Evolutionary conservation across 2,797 vertebrate genomes (phyloP).

Genomic region (Trachurus trachurus): DNA sequence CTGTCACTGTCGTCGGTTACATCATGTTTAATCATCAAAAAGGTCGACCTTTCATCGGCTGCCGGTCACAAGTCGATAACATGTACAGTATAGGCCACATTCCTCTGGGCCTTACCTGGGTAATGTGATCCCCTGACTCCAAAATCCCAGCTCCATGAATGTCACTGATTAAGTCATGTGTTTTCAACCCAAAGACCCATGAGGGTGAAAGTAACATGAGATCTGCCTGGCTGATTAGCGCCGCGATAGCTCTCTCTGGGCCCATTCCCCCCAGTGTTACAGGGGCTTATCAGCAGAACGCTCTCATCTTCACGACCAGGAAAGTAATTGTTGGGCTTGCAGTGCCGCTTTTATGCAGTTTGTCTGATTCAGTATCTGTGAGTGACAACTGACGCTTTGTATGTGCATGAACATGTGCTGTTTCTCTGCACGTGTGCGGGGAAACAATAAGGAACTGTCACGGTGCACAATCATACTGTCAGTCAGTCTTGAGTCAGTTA

Average conservation of each 20-base stretch:
- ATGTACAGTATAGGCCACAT: slow-evolving; percentile 63
- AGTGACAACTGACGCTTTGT: slow-evolving; percentile 18
- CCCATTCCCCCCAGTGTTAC: slow-evolving; percentile 19
- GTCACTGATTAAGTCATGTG: slow-evolving; percentile 74
- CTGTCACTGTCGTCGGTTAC: slow-evolving; percentile 55
- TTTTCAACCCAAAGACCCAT: slow-evolving; percentile 46
- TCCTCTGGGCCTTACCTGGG: slow-evolving; percentile 74
- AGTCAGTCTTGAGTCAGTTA: slow-evolving; percentile 42
- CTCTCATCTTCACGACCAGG: slow-evolving; percentile 22
- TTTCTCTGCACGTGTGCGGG: slow-evolving; percentile 26
- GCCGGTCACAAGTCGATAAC: slow-evolving; percentile 70
- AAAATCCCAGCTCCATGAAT: slow-evolving; percentile 64
- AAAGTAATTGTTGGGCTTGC: slow-evolving; percentile 4
- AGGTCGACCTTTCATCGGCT: slow-evolving; percentile 76
- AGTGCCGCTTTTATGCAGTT: slow-evolving; percentile 10
- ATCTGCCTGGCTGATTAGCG: slow-evolving; percentile 49
- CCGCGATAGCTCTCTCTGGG: slow-evolving; percentile 35
- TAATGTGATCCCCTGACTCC: slow-evolving; percentile 70
- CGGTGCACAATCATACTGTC: slow-evolving; percentile 46
- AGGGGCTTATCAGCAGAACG: slow-evolving; percentile 36
- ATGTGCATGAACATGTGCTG: slow-evolving; percentile 42
- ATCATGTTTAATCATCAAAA: slow-evolving; percentile 75
- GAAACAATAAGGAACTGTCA: slow-evolving; percentile 35
- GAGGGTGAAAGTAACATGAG: slow-evolving; percentile 63
- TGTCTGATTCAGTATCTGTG: slow-evolving; percentile 30